Evolutionary conservation across 2,797 vertebrate species (phyloP).

Genomic region (Oophaga sylvatica): DNA sequence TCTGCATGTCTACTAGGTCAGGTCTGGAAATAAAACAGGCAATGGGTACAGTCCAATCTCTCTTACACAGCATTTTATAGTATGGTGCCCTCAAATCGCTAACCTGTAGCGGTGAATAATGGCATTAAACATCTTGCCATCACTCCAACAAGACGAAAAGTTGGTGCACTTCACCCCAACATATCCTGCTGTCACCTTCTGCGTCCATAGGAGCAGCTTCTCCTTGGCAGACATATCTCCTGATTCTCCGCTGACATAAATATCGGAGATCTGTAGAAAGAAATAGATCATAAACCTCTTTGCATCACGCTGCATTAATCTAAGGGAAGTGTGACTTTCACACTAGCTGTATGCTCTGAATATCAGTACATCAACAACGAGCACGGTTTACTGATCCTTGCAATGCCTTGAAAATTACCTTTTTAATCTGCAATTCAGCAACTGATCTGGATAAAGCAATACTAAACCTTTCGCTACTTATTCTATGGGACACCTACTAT

Average conservation of each 20-base stretch:
- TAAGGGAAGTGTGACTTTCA: slow-evolving; percentile 43
- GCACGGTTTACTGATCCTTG: neutral
- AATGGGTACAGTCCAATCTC: neutral
- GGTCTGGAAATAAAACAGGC: slow-evolving; percentile 77
- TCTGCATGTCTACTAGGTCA: slow-evolving; percentile 95
- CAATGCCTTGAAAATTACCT: neutral
- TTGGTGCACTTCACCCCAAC: slow-evolving; percentile 91
- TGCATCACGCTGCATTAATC: slow-evolving; percentile 38
- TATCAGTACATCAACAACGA: neutral
- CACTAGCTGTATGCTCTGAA: slow-evolving; percentile 26
- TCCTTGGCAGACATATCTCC: slow-evolving; percentile 98
- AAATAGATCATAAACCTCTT: slow-evolving; percentile 18
- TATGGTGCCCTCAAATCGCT: neutral
- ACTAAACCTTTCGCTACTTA: neutral
- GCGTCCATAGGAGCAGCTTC: slow-evolving; percentile 95
- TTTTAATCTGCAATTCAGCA: neutral
- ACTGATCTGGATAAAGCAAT: neutral
- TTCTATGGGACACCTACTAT: neutral
- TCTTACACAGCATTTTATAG: neutral
- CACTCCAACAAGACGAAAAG: slow-evolving; percentile 94
- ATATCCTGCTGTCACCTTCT: slow-evolving; percentile 92
- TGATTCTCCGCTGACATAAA: slow-evolving; percentile 95
- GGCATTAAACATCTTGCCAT: slow-evolving; percentile 97
- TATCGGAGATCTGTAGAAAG: slow-evolving; percentile 91
- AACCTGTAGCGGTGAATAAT: slow-evolving; percentile 97